These are phyloP conservation scores for Serripes groenlandicus DNA, from an alignment of 2,888 invertebrate genomes.

Conservation along the genomic window DNA sequence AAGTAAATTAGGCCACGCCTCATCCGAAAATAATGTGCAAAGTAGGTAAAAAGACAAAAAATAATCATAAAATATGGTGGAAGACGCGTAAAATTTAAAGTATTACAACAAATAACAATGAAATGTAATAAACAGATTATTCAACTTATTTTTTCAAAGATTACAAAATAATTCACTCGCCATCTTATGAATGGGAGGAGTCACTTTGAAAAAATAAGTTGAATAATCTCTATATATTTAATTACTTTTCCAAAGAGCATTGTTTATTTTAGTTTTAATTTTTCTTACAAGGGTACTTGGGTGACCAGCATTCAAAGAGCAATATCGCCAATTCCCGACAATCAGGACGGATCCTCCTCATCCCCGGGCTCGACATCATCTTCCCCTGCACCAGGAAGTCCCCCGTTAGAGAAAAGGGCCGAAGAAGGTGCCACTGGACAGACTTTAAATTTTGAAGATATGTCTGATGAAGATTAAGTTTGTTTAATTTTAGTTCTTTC, in stretches of 20 bases:
- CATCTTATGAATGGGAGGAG: too few relatives aligned
- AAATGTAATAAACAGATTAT: too few relatives aligned
- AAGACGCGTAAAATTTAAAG: too few relatives aligned
- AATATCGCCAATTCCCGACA: constrained; percentile 10
- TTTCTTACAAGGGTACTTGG: not conserved
- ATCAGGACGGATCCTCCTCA: not conserved
- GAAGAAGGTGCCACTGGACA: not conserved
- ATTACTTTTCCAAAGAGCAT: not conserved
- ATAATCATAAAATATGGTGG: too few relatives aligned
- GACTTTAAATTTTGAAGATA: constrained; percentile 1
- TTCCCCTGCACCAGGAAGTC: not conserved
- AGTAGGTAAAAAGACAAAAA: too few relatives aligned
- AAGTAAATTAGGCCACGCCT: too few relatives aligned
- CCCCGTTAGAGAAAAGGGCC: not conserved
- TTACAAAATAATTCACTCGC: too few relatives aligned
- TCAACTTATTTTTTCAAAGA: too few relatives aligned
- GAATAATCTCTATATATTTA: too few relatives aligned
- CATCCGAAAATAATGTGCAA: too few relatives aligned
- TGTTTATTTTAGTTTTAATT: not conserved
- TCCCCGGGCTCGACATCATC: not conserved
- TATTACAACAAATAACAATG: too few relatives aligned
- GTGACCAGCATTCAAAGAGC: constrained; percentile 16
- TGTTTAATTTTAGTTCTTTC: not conserved
- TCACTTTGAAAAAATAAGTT: too few relatives aligned
- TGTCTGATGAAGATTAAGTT: constrained; percentile 19